These are phyloP conservation scores for Meles meles DNA, from an alignment of 2,113 vertebrate genomes.

Conservation along the genomic window DNA sequence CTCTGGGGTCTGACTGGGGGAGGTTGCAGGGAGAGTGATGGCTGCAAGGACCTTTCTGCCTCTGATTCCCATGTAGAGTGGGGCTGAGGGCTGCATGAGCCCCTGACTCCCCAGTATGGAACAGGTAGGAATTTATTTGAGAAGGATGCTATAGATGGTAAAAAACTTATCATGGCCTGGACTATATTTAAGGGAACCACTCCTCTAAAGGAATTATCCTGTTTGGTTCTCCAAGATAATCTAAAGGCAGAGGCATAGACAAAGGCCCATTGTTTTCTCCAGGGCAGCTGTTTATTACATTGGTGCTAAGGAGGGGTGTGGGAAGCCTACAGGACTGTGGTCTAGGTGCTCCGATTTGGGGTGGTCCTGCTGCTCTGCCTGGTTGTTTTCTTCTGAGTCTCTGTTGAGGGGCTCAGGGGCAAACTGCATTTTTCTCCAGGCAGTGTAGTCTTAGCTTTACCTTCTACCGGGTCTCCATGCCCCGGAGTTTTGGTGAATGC, in stretches of 20 bases:
- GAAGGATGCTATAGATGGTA: background rate
- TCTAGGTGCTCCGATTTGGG: background rate
- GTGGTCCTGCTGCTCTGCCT: background rate
- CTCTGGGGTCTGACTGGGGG: background rate
- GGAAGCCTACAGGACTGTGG: background rate
- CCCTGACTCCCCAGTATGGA: background rate
- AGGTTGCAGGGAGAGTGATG: background rate
- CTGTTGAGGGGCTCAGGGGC: background rate
- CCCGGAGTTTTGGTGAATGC: background rate
- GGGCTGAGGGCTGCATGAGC: background rate
- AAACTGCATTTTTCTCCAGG: background rate
- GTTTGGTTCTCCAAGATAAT: conserved; percentile 32
- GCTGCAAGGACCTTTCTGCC: background rate
- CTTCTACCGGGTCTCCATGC: background rate
- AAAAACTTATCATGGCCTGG: background rate
- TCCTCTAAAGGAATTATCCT: conserved; percentile 19
- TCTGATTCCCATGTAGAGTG: background rate
- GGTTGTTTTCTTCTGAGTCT: conserved; percentile 4
- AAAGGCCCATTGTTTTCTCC: conserved; percentile 54
- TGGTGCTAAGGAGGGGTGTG: background rate
- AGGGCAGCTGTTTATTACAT: conserved; percentile 50
- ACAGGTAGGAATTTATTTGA: background rate
- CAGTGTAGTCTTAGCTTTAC: background rate
- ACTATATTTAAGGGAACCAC: background rate
- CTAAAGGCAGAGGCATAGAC: background rate